Conservation (phyloP, 2,113 vertebrate genomes). For the Amazona guildingii region DNA sequence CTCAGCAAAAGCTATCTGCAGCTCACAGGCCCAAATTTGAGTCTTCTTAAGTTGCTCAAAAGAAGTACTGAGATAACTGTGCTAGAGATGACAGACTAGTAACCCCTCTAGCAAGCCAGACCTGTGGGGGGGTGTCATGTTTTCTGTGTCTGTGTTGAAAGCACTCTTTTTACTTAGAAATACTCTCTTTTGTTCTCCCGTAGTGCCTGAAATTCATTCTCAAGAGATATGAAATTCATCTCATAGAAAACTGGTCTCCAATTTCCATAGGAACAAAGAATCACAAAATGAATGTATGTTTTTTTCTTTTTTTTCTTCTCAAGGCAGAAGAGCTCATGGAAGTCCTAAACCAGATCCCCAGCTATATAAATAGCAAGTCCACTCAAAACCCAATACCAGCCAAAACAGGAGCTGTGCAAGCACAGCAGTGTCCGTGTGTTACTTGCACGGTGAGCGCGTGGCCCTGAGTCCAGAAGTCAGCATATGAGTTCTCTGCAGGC, state of each 20-base stretch:
- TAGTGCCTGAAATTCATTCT: slow-evolving; percentile 40
- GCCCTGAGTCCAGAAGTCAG: background rate
- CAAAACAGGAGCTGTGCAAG: background rate
- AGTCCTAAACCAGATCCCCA: background rate
- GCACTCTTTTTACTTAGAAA: background rate
- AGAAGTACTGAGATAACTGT: slow-evolving; percentile 23
- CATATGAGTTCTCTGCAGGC: accelerated
- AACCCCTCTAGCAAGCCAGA: background rate
- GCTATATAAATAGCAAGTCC: background rate
- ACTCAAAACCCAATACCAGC: background rate
- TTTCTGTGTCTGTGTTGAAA: slow-evolving; percentile 14
- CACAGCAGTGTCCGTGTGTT: accelerated
- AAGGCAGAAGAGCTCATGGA: background rate
- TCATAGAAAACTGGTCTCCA: background rate
- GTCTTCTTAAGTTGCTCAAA: slow-evolving; percentile 29
- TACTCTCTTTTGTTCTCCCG: slow-evolving; percentile 34
- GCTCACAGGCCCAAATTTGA: slow-evolving; percentile 32
- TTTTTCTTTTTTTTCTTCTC: background rate
- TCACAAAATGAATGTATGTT: background rate
- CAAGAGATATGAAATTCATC: slow-evolving; percentile 21
- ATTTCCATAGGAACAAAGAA: slow-evolving; percentile 48
- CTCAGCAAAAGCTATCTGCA: slow-evolving; percentile 56
- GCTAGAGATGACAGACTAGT: slow-evolving; percentile 35
- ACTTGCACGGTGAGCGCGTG: accelerated
- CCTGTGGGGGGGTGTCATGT: background rate